Percentiles rank a stretch among this genome's conserved stretches.
Conservation (phyloP, 2,888 invertebrate species). For the Ornithoptera priamus region DNA sequence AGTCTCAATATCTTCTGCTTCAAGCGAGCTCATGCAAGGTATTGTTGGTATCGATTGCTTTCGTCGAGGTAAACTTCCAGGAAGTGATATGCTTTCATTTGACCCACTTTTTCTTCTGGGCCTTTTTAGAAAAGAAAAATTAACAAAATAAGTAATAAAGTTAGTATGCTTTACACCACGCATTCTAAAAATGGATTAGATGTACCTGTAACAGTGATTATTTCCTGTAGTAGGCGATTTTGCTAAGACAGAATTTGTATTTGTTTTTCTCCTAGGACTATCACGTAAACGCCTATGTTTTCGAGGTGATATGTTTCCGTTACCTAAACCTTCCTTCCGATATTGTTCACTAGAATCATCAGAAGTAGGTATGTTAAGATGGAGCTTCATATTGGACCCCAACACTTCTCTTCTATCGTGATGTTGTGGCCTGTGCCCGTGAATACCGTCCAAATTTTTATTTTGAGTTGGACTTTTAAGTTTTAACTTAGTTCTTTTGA, state of each 20-base stretch:
- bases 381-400: conserved; percentile 75
- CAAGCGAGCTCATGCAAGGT: conserved; percentile 70
- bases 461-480: conserved; percentile 74
- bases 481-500: conserved; percentile 73
- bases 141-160: conserved; percentile 7
- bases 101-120: conserved; percentile 76
- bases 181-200: neutral
- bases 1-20: conserved; percentile 75
- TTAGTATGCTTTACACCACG: neutral
- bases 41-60: conserved; percentile 79
- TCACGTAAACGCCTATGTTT: conserved; percentile 83
- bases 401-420: conserved; percentile 75
- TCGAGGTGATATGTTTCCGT: conserved; percentile 78
- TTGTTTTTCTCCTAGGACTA: conserved; percentile 83
- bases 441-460: conserved; percentile 53
- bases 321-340: conserved; percentile 70
- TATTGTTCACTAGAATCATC: conserved; percentile 82
- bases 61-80: conserved; percentile 82
- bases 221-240: conserved; percentile 77
- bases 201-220: conserved; percentile 68
- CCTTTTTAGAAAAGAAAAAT: conserved; percentile 40
- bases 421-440: conserved; percentile 61
- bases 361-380: conserved; percentile 79
- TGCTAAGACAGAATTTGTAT: conserved; percentile 71
- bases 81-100: conserved; percentile 83